Evolutionary conservation across 2,797 vertebrate genomes (phyloP).

Genomic region (Loriculus beryllinus): DNA sequence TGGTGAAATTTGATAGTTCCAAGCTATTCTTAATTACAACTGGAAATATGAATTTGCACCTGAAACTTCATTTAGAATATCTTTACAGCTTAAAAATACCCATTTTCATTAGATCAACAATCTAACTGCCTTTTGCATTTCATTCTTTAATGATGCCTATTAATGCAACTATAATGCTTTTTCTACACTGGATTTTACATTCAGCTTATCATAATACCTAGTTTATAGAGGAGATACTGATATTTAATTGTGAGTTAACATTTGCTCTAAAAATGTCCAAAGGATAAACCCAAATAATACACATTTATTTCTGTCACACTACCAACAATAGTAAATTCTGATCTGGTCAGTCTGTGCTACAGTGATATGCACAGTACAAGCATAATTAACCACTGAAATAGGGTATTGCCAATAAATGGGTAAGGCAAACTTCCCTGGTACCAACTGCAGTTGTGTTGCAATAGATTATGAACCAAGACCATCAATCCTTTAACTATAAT

Average conservation of each 20-base stretch:
- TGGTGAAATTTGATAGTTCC: neutral
- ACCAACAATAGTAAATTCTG: neutral
- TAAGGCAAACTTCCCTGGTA: neutral
- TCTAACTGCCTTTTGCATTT: neutral
- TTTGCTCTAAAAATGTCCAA: neutral
- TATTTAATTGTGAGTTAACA: neutral
- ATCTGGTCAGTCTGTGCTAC: neutral
- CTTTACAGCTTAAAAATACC: neutral
- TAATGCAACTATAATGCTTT: neutral
- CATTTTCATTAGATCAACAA: neutral
- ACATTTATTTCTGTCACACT: neutral
- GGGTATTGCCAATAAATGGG: rapidly evolving
- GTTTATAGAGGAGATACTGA: neutral
- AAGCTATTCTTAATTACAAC: neutral
- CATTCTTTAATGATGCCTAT: neutral
- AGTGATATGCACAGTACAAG: neutral
- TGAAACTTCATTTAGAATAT: neutral
- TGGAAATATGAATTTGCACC: neutral
- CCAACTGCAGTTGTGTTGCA: neutral
- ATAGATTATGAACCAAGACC: neutral
- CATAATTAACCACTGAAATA: neutral
- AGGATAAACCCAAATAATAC: neutral
- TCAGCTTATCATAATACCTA: neutral
- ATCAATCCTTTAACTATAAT: neutral
- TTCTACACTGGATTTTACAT: neutral